Evolutionary conservation across 2,888 invertebrate genomes (phyloP).

Genomic region (Lamproptera curius): DNA sequence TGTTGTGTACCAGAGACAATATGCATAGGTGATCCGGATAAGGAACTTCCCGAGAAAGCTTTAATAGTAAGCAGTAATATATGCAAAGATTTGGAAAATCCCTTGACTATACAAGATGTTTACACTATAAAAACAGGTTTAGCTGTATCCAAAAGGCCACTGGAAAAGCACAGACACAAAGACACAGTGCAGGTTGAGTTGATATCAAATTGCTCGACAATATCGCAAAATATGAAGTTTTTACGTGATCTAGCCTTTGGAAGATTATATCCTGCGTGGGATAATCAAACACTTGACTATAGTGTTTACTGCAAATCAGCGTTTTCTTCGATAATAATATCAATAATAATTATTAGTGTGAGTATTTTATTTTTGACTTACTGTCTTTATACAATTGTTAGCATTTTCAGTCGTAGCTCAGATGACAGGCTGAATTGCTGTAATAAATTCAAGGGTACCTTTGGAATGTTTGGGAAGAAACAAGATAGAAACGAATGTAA

Average conservation of each 20-base stretch:
- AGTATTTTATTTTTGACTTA: conserved; percentile 22
- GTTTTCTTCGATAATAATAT: conserved; percentile 38
- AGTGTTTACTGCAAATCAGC: conserved; percentile 39
- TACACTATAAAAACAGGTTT: conserved; percentile 50
- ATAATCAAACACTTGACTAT: conserved; percentile 37
- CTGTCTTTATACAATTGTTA: conserved; percentile 33
- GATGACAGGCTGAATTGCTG: conserved; percentile 26
- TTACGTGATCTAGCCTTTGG: conserved; percentile 49
- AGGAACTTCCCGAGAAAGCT: conserved; percentile 45
- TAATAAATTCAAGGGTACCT: no score
- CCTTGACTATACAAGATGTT: conserved; percentile 46
- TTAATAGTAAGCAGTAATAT: conserved; percentile 47
- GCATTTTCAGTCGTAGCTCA: conserved; percentile 34
- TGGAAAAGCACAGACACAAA: conserved; percentile 21
- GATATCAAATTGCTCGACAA: conserved; percentile 52
- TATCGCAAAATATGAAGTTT: conserved; percentile 54
- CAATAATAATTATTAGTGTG: conserved; percentile 35
- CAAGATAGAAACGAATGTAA: conserved; percentile 17
- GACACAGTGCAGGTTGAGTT: conserved; percentile 31
- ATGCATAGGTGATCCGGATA: conserved; percentile 37
- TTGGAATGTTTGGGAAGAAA: no score
- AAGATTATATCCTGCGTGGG: conserved; percentile 37
- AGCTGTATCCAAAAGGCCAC: conserved; percentile 34
- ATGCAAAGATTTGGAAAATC: conserved; percentile 49
- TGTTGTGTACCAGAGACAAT: conserved; percentile 42